Evolutionary conservation across 1,140 invertebrate genomes (phyloP).

Genomic region (Artemia franciscana): DNA sequence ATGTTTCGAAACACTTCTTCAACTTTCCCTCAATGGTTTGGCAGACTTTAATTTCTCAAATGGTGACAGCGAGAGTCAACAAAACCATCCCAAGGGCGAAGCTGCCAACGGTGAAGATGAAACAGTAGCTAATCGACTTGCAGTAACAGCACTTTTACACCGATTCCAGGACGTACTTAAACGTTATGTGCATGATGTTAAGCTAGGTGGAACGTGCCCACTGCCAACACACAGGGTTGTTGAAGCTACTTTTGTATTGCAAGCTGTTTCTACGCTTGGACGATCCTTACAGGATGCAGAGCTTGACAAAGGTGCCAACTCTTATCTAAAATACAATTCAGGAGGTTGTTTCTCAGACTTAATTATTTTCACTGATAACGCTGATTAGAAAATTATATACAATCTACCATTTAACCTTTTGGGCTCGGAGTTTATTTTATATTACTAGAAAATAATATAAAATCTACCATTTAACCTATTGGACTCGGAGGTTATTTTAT

Average conservation of each 20-base stretch:
- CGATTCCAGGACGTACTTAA: slow-evolving; percentile 75
- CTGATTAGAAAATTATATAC: too few species aligned
- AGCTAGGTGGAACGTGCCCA: slow-evolving; percentile 65
- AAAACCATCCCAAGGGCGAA: neutral
- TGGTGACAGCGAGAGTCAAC: slow-evolving; percentile 9
- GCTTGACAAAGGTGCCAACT: slow-evolving; percentile 56
- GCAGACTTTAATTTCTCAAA: slow-evolving; percentile 3
- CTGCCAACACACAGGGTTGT: slow-evolving; percentile 73
- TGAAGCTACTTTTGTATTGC: slow-evolving; percentile 85
- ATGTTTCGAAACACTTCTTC: slow-evolving; percentile 83
- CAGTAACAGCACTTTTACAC: slow-evolving; percentile 68
- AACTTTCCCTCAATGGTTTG: slow-evolving; percentile 45
- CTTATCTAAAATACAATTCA: too few species aligned
- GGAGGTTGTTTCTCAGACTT: too few species aligned
- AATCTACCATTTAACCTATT: too few species aligned
- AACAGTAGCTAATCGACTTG: slow-evolving; percentile 47
- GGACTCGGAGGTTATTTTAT: too few species aligned
- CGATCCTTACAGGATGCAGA: slow-evolving; percentile 78
- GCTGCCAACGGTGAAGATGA: slow-evolving; percentile 8
- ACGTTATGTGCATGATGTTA: slow-evolving; percentile 47
- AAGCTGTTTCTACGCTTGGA: slow-evolving; percentile 75
- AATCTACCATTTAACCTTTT: too few species aligned
- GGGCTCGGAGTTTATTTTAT: too few species aligned
- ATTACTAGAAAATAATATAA: too few species aligned
- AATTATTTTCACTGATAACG: too few species aligned